A percentile compares a stretch with the other conserved stretches of the same genome.
phyloP scores from a whole-genome alignment of 1,140 invertebrate species.

The Lycorma delicatula region DNA sequence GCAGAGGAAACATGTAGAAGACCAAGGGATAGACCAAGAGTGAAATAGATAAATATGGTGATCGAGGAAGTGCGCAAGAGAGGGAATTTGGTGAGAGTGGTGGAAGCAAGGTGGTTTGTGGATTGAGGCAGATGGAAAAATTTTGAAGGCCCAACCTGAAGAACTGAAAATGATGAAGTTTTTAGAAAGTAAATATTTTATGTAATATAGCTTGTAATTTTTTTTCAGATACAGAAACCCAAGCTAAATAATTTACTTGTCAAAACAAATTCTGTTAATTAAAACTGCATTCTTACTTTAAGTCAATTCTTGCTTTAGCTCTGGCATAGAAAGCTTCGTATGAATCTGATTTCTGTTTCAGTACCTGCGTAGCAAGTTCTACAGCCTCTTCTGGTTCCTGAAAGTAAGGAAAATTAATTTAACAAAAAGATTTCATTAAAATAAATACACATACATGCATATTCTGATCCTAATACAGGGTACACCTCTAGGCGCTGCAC shows the following conservation, averaged over 20 bases:
- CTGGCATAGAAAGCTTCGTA: slow-evolving; percentile 90
- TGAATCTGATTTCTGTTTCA: slow-evolving; percentile 71
- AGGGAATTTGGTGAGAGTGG: too few relatives aligned
- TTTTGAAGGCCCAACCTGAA: too few relatives aligned
- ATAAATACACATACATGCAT: too few relatives aligned
- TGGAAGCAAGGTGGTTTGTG: too few relatives aligned
- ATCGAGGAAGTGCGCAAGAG: too few relatives aligned
- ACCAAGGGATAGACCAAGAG: too few relatives aligned
- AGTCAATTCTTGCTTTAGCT: slow-evolving; percentile 73
- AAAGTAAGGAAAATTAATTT: slow-evolving; percentile 30
- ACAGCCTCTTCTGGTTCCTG: slow-evolving; percentile 75
- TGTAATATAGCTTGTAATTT: not conserved
- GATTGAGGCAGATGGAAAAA: too few relatives aligned
- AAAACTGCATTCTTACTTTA: slow-evolving; percentile 43
- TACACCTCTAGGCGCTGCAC: too few relatives aligned
- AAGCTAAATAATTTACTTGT: not conserved
- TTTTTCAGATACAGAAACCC: not conserved
- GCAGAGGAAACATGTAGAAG: too few relatives aligned
- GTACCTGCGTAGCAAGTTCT: slow-evolving; percentile 75
- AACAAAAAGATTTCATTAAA: too few relatives aligned
- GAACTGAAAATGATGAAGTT: not conserved
- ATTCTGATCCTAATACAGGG: too few relatives aligned
- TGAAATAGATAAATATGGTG: too few relatives aligned
- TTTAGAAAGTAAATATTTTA: not conserved
- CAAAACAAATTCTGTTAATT: not conserved